Conservation (phyloP, 2,113 vertebrate genomes). For the Desmodus rotundus region DNA sequence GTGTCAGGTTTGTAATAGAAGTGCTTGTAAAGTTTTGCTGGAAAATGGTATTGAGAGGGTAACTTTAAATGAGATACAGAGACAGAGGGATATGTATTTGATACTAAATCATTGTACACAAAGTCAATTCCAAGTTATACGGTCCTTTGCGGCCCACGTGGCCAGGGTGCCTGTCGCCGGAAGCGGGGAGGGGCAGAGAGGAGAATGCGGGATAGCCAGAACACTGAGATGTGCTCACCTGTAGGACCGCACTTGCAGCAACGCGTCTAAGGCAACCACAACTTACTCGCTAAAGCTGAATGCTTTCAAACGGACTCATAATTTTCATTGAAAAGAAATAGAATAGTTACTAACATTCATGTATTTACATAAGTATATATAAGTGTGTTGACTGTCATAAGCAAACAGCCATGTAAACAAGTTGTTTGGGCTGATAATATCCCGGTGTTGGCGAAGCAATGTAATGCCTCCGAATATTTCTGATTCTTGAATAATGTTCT, state of each 20-base stretch:
- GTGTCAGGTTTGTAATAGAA: not conserved
- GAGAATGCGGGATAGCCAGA: not conserved
- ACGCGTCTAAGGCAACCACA: not conserved
- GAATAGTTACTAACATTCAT: not conserved
- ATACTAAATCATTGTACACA: not conserved
- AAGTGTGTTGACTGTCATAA: slow-evolving; percentile 14
- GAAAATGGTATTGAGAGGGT: not conserved
- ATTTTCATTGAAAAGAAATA: slow-evolving; percentile 29
- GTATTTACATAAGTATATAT: not conserved
- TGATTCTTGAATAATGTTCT: not conserved
- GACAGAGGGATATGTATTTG: not conserved
- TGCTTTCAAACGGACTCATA: not conserved
- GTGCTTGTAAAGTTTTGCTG: slow-evolving; percentile 6
- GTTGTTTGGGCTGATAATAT: not conserved
- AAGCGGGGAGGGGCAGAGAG: not conserved
- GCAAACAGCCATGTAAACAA: not conserved
- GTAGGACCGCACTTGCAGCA: not conserved
- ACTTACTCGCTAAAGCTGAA: not conserved
- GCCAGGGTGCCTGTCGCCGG: too few relatives aligned
- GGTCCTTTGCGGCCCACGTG: not conserved
- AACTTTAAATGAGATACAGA: slow-evolving; percentile 1
- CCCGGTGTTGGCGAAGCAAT: not conserved
- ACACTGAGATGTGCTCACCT: not conserved
- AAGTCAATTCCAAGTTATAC: not conserved
- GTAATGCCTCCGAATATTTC: not conserved